Base-by-base conservation (phyloP, 2,888 invertebrate species). In the Himalopsyche kuldschensis region DNA sequence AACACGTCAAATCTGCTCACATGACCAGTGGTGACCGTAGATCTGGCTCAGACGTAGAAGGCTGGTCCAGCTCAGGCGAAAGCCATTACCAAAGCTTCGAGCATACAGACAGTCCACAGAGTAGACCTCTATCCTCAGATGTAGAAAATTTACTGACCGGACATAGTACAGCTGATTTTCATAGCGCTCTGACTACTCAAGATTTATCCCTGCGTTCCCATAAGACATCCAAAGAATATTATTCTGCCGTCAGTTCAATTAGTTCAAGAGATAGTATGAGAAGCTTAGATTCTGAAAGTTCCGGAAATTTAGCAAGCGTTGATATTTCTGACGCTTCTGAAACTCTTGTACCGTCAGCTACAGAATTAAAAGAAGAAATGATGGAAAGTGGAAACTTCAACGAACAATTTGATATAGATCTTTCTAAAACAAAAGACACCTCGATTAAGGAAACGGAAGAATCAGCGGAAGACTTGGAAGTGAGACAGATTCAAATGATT, bases 321-420 rank as follows among this genome's bases (percentile, higher is more conserved):
- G 97, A 97, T 90, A 94, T 97, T 48, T 98, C 98, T 46, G 98
- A 98, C 89, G 93, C 96, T 32, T 98, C 98, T 0, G 98, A 98
- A 91, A 99, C 98, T 1, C 90, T 99, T 10, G 95, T 99, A 11
- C 97, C 98, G 17, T 98, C 98, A 2, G 95, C 96, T 10, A 95
- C 96, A 88, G 97, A 97, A 89, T 90, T 95, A 78, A 95, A 95
- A 88, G 94, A 95, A 87, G 95, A 95, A 87, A 92, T 95, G 85
- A 93, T 94, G 87, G 94, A 94, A 86, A 92, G 93, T 85, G 92
- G 92, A 86, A 93, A 93, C 41, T 93, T 93, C 77, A 92, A 93
- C 17, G 93, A 92, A 88, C 92, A 91, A 86, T 92, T 92, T 86
- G 86, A 92, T 87, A 90, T 90, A 88, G 89, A 93, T 90, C 84